phyloP scores from a whole-genome alignment of 1,140 invertebrate genomes.

The Plodia interpunctella region DNA sequence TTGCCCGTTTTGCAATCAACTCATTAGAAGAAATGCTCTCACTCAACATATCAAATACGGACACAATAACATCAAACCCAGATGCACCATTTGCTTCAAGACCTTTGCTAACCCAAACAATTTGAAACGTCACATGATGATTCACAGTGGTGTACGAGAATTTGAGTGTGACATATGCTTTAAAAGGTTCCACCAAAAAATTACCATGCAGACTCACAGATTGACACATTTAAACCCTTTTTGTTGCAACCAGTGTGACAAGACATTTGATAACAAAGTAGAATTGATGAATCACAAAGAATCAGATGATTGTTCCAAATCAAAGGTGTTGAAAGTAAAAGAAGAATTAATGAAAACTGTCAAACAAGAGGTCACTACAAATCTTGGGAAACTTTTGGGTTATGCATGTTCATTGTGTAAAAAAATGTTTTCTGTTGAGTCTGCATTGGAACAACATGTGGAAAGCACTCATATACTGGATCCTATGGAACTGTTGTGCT shows the following conservation, averaged over 20 bases:
- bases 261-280: constrained; percentile 50
- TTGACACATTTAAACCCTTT: constrained; percentile 61
- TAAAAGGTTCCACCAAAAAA: constrained; percentile 71
- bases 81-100: constrained; percentile 77
- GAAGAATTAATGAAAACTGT: constrained; percentile 63
- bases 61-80: constrained; percentile 69
- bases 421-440: constrained; percentile 69
- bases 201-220: constrained; percentile 72
- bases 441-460: constrained; percentile 67
- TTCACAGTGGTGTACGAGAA: constrained; percentile 75
- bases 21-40: constrained; percentile 63
- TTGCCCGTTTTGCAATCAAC: constrained; percentile 73
- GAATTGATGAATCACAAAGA: constrained; percentile 46
- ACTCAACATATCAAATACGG: constrained; percentile 75
- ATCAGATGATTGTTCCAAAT: constrained; percentile 48
- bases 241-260: constrained; percentile 56
- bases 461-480: constrained; percentile 62
- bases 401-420: constrained; percentile 75
- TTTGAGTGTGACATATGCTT: constrained; percentile 77
- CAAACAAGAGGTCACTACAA: constrained; percentile 53
- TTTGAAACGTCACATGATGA: constrained; percentile 79
- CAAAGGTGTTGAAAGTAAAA: constrained; percentile 47
- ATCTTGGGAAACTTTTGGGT: constrained; percentile 54
- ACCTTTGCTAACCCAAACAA: constrained; percentile 79
- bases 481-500: constrained; percentile 38